Evolutionary conservation across 2,113 vertebrate species (phyloP).

Genomic region (Sturnira hondurensis): DNA sequence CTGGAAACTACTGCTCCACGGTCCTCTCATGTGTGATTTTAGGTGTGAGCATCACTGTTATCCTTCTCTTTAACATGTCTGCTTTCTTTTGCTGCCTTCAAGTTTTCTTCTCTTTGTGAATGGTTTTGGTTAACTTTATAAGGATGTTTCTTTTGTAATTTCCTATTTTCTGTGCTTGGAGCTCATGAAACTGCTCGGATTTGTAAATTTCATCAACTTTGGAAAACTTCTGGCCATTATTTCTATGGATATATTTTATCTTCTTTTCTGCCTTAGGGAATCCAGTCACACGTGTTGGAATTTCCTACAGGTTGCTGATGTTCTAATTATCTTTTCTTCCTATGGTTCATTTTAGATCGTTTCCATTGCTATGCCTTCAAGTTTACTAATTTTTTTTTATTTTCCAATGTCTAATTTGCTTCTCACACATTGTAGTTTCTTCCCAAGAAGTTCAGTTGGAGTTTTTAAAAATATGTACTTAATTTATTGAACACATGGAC

Average conservation of each 20-base stretch:
- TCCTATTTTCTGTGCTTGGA: background rate
- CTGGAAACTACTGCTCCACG: background rate
- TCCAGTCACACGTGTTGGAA: background rate
- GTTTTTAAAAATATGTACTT: background rate
- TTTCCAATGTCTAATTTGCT: background rate
- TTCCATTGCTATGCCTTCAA: background rate
- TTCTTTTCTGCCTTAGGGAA: background rate
- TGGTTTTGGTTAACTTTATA: background rate
- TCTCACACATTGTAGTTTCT: background rate
- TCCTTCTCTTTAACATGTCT: background rate
- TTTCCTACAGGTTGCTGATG: background rate
- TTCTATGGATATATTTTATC: constrained; percentile 1
- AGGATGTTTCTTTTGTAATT: background rate
- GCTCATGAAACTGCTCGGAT: background rate
- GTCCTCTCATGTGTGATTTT: background rate
- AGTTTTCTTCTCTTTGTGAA: background rate
- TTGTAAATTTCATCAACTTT: background rate
- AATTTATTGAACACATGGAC: background rate
- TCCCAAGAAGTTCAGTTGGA: background rate
- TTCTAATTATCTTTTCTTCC: background rate
- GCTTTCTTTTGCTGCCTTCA: background rate
- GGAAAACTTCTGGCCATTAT: background rate
- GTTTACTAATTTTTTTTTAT: background rate
- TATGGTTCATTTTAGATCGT: background rate
- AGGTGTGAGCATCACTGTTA: background rate